phyloP scores from a whole-genome alignment of 2,113 vertebrate species.

The Heterotis niloticus region DNA sequence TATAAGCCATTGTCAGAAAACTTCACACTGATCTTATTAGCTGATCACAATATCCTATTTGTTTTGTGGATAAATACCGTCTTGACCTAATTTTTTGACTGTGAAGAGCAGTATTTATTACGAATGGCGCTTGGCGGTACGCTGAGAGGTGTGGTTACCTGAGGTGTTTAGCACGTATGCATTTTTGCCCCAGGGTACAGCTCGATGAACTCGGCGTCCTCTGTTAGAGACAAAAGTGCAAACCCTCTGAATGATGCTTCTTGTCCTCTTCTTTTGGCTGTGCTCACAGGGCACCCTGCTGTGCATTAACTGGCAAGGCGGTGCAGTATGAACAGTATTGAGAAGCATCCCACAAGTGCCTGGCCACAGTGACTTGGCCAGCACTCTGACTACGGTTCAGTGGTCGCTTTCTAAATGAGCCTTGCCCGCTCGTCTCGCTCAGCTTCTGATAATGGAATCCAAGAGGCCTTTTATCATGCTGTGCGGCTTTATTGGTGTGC shows the following conservation, averaged over 20 bases:
- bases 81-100: too few relatives aligned
- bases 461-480: too few relatives aligned
- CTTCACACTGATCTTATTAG: too few relatives aligned
- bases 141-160: background rate
- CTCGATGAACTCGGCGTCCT: constrained; percentile 16
- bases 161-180: background rate
- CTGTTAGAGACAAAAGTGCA: constrained; percentile 5
- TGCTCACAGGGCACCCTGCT: constrained; percentile 7
- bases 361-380: background rate
- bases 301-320: background rate
- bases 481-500: too few relatives aligned
- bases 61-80: too few relatives aligned
- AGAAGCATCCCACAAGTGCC: background rate
- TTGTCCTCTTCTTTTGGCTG: background rate
- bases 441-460: too few relatives aligned
- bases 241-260: constrained; percentile 4
- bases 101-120: background rate
- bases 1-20: too few relatives aligned
- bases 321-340: background rate
- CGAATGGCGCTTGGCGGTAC: background rate
- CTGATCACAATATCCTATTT: too few relatives aligned
- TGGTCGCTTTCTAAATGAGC: background rate
- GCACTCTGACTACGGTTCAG: background rate
- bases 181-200: background rate
- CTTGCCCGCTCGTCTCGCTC: too few relatives aligned